A percentile compares a stretch with the other conserved stretches of the same genome.
These are phyloP conservation scores for Epinotia brunnichana DNA, from an alignment of 2,888 invertebrate species.

Conservation along the genomic window DNA sequence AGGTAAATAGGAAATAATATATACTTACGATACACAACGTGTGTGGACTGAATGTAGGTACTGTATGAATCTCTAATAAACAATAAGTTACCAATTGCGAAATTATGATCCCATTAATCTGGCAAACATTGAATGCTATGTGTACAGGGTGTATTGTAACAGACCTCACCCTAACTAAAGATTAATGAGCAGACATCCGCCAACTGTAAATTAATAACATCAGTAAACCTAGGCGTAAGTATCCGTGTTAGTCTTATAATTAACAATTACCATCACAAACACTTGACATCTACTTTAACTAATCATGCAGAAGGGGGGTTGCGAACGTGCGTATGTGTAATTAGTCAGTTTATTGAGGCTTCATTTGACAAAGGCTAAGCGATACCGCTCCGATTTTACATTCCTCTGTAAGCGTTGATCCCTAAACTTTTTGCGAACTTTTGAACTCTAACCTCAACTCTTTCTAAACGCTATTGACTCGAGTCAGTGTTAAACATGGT, in stretches of 20 bases:
- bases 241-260: constrained; percentile 42
- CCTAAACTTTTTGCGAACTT: constrained; percentile 40
- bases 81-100: background rate
- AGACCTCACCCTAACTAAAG: constrained; percentile 20
- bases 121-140: background rate
- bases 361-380: constrained; percentile 66
- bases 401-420: constrained; percentile 38
- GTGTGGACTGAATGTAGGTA: background rate
- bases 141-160: constrained; percentile 20
- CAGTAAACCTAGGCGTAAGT: constrained; percentile 24
- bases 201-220: constrained; percentile 23
- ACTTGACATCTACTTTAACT: constrained; percentile 78
- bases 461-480: constrained; percentile 28
- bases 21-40: background rate
- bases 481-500: constrained; percentile 5
- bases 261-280: constrained; percentile 68
- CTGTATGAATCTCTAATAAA: background rate
- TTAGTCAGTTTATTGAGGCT: constrained; percentile 64
- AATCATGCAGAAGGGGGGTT: constrained; percentile 83
- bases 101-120: constrained; percentile 9
- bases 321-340: constrained; percentile 80
- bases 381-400: constrained; percentile 50
- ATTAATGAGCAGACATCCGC: constrained; percentile 30
- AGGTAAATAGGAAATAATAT: background rate
- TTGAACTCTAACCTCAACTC: constrained; percentile 33